Evolutionary conservation across 2,797 vertebrate species (phyloP).

Genomic region (Sphenodon punctatus): DNA sequence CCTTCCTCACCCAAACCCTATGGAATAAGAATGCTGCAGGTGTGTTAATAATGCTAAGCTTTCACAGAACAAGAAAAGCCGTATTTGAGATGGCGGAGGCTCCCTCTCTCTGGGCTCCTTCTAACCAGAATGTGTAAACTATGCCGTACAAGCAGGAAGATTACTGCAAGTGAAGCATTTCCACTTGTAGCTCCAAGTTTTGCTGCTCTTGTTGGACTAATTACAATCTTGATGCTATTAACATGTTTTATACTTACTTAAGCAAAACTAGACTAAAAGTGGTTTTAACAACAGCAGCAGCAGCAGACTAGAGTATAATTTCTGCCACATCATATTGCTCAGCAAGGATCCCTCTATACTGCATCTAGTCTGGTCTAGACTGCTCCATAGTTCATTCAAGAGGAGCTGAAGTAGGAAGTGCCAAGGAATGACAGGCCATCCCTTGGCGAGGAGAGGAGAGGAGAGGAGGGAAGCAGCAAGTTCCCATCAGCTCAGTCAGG

Average conservation of each 20-base stretch:
- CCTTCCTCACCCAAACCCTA: not conserved
- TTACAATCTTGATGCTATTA: not conserved
- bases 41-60: not conserved
- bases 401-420: not conserved
- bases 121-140: not conserved
- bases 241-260: not conserved
- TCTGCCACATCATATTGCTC: not conserved
- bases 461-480: accelerated
- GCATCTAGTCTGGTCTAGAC: not conserved
- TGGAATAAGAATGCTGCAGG: not conserved
- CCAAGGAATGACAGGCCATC: no score
- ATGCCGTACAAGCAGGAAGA: not conserved
- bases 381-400: not conserved
- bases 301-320: not conserved
- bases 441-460: not conserved
- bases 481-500: not conserved
- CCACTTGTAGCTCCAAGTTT: not conserved
- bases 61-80: not conserved
- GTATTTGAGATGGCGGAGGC: not conserved
- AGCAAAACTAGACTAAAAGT: accelerated
- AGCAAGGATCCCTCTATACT: not conserved
- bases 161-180: accelerated
- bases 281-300: no score
- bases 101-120: not conserved
- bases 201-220: no score